Conservation (phyloP, 1,140 invertebrate species). For the Apis florea region DNA sequence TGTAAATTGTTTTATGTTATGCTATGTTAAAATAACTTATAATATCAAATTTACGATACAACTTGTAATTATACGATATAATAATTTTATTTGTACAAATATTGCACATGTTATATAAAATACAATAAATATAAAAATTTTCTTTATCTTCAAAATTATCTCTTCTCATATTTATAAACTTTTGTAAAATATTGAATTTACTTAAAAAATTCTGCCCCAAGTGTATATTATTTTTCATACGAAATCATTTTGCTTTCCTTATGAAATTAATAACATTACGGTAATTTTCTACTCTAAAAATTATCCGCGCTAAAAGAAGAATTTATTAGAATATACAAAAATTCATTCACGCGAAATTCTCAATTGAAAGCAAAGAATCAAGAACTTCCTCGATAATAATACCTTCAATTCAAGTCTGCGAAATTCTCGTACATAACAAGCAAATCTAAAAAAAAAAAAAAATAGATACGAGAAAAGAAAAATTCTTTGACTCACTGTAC, state of each 20-base stretch:
- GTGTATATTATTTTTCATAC: neutral
- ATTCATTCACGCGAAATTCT: neutral
- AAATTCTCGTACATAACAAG: neutral
- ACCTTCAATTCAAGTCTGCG: neutral
- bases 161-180: neutral
- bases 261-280: neutral
- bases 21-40: no score
- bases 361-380: neutral
- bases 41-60: no score
- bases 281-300: no score
- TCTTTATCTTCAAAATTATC: no score
- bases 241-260: neutral
- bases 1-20: no score
- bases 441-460: neutral
- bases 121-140: no score
- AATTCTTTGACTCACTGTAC: neutral
- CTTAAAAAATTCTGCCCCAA: neutral
- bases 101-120: neutral
- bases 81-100: neutral
- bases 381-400: neutral
- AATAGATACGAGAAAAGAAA: neutral
- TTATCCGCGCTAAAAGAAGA: no score
- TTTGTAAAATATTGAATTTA: neutral
- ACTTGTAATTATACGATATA: neutral
- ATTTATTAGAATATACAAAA: no score